Base-by-base conservation (phyloP, 2,797 vertebrate genomes). In the Odontamblyopus rebecca region DNA sequence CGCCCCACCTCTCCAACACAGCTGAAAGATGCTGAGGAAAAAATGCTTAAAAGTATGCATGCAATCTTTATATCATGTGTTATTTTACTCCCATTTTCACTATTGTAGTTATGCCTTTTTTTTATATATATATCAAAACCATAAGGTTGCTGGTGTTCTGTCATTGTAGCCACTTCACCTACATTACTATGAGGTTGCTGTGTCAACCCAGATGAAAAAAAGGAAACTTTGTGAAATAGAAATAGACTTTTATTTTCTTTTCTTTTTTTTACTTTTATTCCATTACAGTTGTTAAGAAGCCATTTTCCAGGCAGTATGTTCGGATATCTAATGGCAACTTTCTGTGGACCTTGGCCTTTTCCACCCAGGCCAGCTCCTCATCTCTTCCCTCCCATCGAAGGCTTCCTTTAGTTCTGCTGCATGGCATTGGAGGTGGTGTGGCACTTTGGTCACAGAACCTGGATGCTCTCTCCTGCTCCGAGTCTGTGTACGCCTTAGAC, bases 391-490 rank as follows among this genome's bases (percentile, higher is more conserved):
- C 79, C 85, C 48, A 23, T 38, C 89, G 86, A 75, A 54, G 80
- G 41, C 93, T 92, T 73, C 95, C 96, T 0, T 90, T 99, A 87
- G 93, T 99, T 75, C 94, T 99, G 53, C 93, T 99, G 50, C 96
- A 98, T 69, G 97, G 97, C 6, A 97, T 99, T 68, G 97, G 97
- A 75, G 96, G 95, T 15, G 97, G 97, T 2, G 85, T 97, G 48
- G 97, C 93, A 79, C 94, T 99, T 56, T 98, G 97, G 97, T 93
- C 93, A 71, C 95, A 97, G 82, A 99, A 99, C 90, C 93, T 98
- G 88, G 95, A 94, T 86, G 85, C 93, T 19, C 93, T 98, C 63
- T 95, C 94, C 70, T 86, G 86, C 79, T 76, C 90, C 0, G 92
- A 95, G 60, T 93, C 95, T 0, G 90, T 99, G 66, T 97, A 96